Conservation (phyloP, 53 echinoderm and acorn worm species). For the Antedon mediterranea region DNA sequence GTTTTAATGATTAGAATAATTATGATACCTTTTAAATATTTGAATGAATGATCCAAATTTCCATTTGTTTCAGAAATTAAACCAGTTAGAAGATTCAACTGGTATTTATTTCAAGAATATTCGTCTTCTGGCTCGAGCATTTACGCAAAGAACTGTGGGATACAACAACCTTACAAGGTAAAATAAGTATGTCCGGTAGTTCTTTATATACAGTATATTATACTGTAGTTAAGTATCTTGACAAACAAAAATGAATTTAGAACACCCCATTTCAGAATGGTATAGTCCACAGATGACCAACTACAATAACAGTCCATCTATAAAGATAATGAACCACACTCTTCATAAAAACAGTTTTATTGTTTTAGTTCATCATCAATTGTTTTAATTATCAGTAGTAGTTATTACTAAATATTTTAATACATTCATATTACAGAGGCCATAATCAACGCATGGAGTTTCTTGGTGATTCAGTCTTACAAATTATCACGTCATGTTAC, state of each 20-base stretch:
- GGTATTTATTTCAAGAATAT: conserved; percentile 82
- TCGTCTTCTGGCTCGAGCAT: conserved; percentile 81
- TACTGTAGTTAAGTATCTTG: too few relatives aligned
- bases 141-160: conserved; percentile 82
- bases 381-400: not conserved
- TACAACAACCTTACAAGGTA: conserved; percentile 82
- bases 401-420: too few relatives aligned
- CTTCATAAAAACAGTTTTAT: too few relatives aligned
- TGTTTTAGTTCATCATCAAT: not conserved
- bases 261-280: too few relatives aligned
- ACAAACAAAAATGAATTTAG: too few relatives aligned
- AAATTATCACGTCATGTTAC: conserved; percentile 71
- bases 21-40: too few relatives aligned
- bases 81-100: conserved; percentile 57
- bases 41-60: too few relatives aligned
- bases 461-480: conserved; percentile 83
- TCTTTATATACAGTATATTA: too few relatives aligned
- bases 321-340: too few relatives aligned
- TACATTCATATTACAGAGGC: conserved; percentile 47
- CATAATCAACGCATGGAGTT: conserved; percentile 92
- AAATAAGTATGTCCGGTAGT: not conserved
- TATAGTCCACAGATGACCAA: too few relatives aligned
- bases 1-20: too few relatives aligned
- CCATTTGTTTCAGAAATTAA: conserved; percentile 39
- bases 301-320: too few relatives aligned